Base-by-base conservation (phyloP, 1,140 invertebrate species). In the Eubasilissa regina region DNA sequence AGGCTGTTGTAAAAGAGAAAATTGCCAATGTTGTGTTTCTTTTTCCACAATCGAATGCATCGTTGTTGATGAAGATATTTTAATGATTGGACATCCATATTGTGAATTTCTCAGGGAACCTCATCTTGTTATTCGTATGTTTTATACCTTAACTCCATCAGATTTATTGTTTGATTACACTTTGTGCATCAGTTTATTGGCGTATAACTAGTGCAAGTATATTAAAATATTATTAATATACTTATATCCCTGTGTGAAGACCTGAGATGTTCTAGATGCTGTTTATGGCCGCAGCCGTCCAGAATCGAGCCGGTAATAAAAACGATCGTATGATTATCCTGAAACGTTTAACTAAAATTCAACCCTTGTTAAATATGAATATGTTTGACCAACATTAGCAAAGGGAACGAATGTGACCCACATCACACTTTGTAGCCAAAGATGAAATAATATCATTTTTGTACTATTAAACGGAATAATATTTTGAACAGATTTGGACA, bases 161-260 rank as follows among this genome's bases (percentile, higher is more conserved):
- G n/a, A 75, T 75, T 75, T 75, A 75, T 60, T 56, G 13, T 75
- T 75, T 75, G 55, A 75, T 75, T 43, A 15, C 13, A 11, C 73
- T 73, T 17, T 25, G 51, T 75, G 73, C 73, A 45, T 75, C 53
- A 60, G 13, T 75, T 75, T 75, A 75, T 75, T 45, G 25, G 43
- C 15, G n/a, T 58, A 75, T 58, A 60, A 75, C 35, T 58, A 75
- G 48, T 51, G 13, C 68, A 73, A 35, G 15, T 25, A 53, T 55
- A 73, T 73, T 73, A 1, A 43, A 73, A 73, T 55, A 73, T 55
- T 51, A 19, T 47, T 70, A 47, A 70, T 47, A 8, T 10, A 48
- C 15, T 4, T 45, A 47, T 9, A 35, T 0, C 12, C 12, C 9
- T 15, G 43, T 70, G 44, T 19, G 17, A 15, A 44, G 45, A 70